phyloP scores from a whole-genome alignment of 2,888 invertebrate genomes.

The Empis stercorea region DNA sequence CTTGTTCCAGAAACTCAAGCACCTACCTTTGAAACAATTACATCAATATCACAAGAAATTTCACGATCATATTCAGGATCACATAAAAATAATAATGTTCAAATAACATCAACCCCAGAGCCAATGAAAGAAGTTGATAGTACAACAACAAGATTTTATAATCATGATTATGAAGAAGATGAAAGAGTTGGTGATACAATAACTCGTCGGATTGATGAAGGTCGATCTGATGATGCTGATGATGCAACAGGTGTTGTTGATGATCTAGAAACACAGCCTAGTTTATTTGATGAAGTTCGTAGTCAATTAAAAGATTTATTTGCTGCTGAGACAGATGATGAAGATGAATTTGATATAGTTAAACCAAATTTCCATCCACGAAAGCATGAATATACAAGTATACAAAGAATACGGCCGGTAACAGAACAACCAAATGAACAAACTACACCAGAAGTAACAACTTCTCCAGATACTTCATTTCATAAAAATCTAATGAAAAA shows the following conservation, averaged over 20 bases:
- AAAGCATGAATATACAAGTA: constrained; percentile 30
- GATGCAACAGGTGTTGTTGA: constrained; percentile 24
- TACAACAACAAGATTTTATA: not conserved
- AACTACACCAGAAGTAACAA: constrained; percentile 14
- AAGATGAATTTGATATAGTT: constrained; percentile 22
- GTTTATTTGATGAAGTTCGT: constrained; percentile 33
- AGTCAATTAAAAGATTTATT: constrained; percentile 32
- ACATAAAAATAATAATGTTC: not conserved
- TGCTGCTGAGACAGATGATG: constrained; percentile 27
- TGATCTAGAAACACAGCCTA: constrained; percentile 31
- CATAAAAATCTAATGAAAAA: constrained; percentile 34
- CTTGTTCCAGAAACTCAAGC: constrained; percentile 10
- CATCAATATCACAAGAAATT: constrained; percentile 11
- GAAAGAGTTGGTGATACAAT: constrained; percentile 5
- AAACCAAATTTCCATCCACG: constrained; percentile 19
- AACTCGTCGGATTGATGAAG: constrained; percentile 7
- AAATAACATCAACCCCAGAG: constrained; percentile 29
- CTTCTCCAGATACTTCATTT: constrained; percentile 19
- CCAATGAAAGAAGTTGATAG: constrained; percentile 5
- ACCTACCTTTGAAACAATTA: constrained; percentile 20
- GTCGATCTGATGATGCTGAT: constrained; percentile 11
- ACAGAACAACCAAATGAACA: constrained; percentile 7
- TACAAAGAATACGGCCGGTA: constrained; percentile 24
- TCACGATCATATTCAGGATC: not conserved
- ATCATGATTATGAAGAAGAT: constrained; percentile 15